phyloP scores from a whole-genome alignment of 2,113 vertebrate species.

The Echinops telfairi region DNA sequence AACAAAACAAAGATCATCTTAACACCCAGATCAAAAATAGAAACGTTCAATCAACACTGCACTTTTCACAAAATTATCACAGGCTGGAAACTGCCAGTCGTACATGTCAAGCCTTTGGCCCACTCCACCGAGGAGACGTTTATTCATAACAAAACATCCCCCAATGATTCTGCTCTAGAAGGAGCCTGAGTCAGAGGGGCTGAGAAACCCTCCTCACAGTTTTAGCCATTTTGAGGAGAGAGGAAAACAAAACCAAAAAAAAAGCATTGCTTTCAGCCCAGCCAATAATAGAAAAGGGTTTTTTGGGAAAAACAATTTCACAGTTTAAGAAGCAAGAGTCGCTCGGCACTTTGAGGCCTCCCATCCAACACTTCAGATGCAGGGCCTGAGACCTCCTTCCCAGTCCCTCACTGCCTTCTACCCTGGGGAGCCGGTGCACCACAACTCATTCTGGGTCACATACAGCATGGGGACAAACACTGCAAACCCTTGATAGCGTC shows the following conservation, averaged over 20 bases:
- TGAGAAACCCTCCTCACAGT: conserved; percentile 47
- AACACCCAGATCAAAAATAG: conserved; percentile 67
- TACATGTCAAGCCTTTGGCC: conserved; percentile 68
- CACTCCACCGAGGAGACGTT: conserved; percentile 67
- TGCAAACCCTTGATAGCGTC: not conserved
- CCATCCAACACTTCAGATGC: conserved; percentile 34
- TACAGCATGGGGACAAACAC: not conserved
- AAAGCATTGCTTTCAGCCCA: conserved; percentile 37
- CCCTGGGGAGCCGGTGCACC: not conserved
- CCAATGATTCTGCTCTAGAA: conserved; percentile 30
- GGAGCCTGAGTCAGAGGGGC: conserved; percentile 66
- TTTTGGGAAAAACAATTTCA: conserved; percentile 66
- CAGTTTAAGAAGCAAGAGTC: conserved; percentile 67
- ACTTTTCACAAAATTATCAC: conserved; percentile 63
- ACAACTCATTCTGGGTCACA: conserved; percentile 43
- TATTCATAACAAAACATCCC: conserved; percentile 77
- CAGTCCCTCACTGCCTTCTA: not conserved
- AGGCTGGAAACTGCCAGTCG: conserved; percentile 67
- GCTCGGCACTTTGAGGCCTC: conserved; percentile 46
- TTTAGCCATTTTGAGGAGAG: conserved; percentile 56
- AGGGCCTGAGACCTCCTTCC: conserved; percentile 44
- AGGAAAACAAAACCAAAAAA: not conserved
- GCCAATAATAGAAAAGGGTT: conserved; percentile 4
- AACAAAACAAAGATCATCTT: conserved; percentile 69
- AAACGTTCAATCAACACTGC: conserved; percentile 63